Percentiles rank a stretch among this genome's conserved stretches.
phyloP scores from a whole-genome alignment of 2,888 invertebrate species.

The Caenorhabditis sp. region DNA sequence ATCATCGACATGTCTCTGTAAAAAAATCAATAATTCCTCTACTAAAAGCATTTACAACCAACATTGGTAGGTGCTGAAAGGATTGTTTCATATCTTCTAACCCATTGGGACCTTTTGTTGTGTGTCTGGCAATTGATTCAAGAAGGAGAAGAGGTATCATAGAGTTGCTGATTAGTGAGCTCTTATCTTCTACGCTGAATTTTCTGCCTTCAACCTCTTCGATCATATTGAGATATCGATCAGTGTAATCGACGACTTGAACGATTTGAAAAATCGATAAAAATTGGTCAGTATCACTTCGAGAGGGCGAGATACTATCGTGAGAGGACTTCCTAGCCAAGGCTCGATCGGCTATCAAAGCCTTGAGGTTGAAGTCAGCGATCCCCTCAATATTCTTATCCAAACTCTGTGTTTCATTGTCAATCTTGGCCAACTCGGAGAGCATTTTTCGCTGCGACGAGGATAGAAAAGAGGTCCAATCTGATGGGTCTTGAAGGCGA shows the following conservation, averaged over 20 bases:
- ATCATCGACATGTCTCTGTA: slow-evolving; percentile 24
- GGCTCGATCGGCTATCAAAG: slow-evolving; percentile 60
- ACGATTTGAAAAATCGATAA: slow-evolving; percentile 57
- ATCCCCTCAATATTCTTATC: slow-evolving; percentile 49
- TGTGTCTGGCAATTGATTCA: slow-evolving; percentile 37
- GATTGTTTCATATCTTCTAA: slow-evolving; percentile 42
- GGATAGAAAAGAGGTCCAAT: slow-evolving; percentile 43
- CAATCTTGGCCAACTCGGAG: slow-evolving; percentile 44
- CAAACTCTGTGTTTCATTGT: slow-evolving; percentile 38
- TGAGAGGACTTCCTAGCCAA: slow-evolving; percentile 32
- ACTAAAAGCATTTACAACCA: too few relatives aligned
- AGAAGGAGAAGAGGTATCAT: slow-evolving; percentile 45
- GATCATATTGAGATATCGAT: slow-evolving; percentile 50
- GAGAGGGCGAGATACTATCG: not conserved
- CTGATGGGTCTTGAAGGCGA: slow-evolving; percentile 30
- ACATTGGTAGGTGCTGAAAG: slow-evolving; percentile 26
- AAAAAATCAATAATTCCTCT: slow-evolving; percentile 7
- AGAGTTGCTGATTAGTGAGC: slow-evolving; percentile 44
- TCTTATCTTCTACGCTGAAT: slow-evolving; percentile 63
- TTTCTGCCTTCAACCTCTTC: slow-evolving; percentile 41
- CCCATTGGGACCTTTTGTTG: slow-evolving; percentile 39
- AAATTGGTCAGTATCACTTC: slow-evolving; percentile 10
- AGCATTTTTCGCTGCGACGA: slow-evolving; percentile 45
- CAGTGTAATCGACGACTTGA: slow-evolving; percentile 59
- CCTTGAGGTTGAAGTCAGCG: slow-evolving; percentile 57